A percentile compares a stretch with the other conserved stretches of the same genome.
phyloP scores from a whole-genome alignment of 92 coral and sea anemone species.

The Phenganax stokvisi region DNA sequence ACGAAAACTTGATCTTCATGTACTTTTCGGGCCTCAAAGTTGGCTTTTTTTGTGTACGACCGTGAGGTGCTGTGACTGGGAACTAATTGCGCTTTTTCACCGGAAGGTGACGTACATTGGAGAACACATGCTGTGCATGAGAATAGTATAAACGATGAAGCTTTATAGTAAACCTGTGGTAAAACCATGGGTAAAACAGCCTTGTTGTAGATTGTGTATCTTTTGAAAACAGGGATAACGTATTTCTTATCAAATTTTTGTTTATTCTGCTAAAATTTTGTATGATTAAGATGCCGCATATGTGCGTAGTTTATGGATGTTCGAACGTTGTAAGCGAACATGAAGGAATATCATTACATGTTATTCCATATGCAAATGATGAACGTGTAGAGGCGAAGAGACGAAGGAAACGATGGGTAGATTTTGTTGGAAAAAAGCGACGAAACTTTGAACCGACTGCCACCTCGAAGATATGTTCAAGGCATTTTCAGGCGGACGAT shows the following conservation, averaged over 20 bases:
- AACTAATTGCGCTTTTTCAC: not conserved
- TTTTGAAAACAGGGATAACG: too few species aligned
- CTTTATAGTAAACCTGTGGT: too few species aligned
- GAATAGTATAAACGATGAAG: too few species aligned
- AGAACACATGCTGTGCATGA: not conserved
- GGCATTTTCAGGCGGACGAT: slow-evolving; percentile 12
- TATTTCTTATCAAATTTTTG: too few species aligned
- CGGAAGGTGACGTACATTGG: slow-evolving; percentile 1
- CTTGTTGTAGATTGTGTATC: too few species aligned
- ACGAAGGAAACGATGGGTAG: slow-evolving; percentile 52
- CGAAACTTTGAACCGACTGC: not conserved
- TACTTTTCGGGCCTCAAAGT: slow-evolving; percentile 1
- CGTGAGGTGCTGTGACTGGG: not conserved
- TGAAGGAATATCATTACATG: slow-evolving; percentile 49
- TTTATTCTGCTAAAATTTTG: too few species aligned
- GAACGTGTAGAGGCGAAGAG: slow-evolving; percentile 47
- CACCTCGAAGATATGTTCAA: slow-evolving; percentile 2
- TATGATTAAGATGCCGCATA: slow-evolving; percentile 44
- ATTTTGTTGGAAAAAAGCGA: slow-evolving; percentile 42
- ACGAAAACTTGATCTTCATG: slow-evolving; percentile 14
- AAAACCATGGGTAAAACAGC: too few species aligned
- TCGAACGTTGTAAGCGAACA: slow-evolving; percentile 24
- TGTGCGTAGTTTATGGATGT: slow-evolving; percentile 53
- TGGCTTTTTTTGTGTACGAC: not conserved
- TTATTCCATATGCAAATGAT: slow-evolving; percentile 47